These are phyloP conservation scores for Oreochromis tanganicae DNA, from an alignment of 2,113 vertebrate species.

Conservation along the genomic window DNA sequence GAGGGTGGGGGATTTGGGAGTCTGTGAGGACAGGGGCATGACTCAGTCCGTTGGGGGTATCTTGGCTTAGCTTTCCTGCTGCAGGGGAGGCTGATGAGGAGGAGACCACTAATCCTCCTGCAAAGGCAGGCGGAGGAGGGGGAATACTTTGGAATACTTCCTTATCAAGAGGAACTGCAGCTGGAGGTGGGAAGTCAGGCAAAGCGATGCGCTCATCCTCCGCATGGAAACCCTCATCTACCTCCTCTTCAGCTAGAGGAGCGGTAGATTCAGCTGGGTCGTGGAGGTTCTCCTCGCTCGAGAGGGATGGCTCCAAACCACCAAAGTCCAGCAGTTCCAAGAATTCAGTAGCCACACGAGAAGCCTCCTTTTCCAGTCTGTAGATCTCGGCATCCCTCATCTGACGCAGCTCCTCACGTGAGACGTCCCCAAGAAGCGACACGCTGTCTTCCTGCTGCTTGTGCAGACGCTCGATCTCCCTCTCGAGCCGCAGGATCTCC, in stretches of 20 bases:
- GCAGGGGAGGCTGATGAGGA: constrained; percentile 13
- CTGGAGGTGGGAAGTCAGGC: constrained; percentile 64
- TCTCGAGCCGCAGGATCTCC: constrained; percentile 85
- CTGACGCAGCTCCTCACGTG: constrained; percentile 76
- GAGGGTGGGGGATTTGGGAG: background rate
- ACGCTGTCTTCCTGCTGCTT: constrained; percentile 83
- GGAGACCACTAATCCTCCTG: constrained; percentile 40
- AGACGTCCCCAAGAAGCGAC: constrained; percentile 76
- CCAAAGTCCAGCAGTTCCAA: constrained; percentile 87
- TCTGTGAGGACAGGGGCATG: background rate
- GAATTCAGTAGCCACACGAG: constrained; percentile 85
- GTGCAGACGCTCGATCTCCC: constrained; percentile 87
- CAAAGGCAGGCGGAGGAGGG: constrained; percentile 68
- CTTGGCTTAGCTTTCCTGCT: background rate
- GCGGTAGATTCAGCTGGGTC: constrained; percentile 74
- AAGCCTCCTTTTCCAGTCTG: constrained; percentile 84
- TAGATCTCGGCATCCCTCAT: constrained; percentile 83
- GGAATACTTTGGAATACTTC: constrained; percentile 67
- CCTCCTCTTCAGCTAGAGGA: constrained; percentile 80
- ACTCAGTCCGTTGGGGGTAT: constrained; percentile 12
- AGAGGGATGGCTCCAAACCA: constrained; percentile 76
- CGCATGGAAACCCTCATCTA: constrained; percentile 82
- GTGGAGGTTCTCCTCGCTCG: constrained; percentile 81
- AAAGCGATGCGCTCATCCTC: constrained; percentile 75
- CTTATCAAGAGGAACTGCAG: constrained; percentile 53